Conservation (phyloP, 2,888 invertebrate genomes). For the Priocnemis perturbator region DNA sequence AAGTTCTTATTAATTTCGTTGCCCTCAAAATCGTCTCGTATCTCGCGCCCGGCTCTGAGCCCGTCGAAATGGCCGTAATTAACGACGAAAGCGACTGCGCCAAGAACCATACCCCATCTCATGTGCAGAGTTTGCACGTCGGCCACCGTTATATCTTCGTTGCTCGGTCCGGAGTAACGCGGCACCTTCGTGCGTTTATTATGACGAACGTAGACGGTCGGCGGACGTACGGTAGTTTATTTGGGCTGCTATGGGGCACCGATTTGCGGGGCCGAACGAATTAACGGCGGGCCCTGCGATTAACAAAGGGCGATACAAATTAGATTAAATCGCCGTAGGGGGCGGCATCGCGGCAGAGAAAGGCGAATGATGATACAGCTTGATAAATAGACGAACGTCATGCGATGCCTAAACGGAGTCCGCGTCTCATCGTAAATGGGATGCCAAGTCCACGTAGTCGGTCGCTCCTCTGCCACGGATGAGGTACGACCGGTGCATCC, state of each 20-base stretch:
- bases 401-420: slow-evolving; percentile 72
- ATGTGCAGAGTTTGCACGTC: neutral
- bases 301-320: slow-evolving; percentile 75
- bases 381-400: slow-evolving; percentile 74
- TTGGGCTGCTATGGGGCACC: slow-evolving; percentile 55
- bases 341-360: slow-evolving; percentile 70
- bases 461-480: neutral
- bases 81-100: too few relatives aligned
- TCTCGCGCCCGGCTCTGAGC: too few relatives aligned
- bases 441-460: slow-evolving; percentile 22
- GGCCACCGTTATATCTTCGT: neutral
- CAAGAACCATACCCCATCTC: neutral
- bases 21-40: too few relatives aligned
- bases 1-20: too few relatives aligned
- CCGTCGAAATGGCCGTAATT: too few relatives aligned
- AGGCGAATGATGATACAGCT: slow-evolving; percentile 72
- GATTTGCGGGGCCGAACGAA: slow-evolving; percentile 66
- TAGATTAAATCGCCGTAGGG: slow-evolving; percentile 75
- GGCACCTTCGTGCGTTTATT: slow-evolving; percentile 48
- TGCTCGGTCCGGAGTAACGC: neutral
- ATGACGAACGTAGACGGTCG: slow-evolving; percentile 50
- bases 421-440: slow-evolving; percentile 54
- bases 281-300: slow-evolving; percentile 69
- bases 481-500: neutral
- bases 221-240: slow-evolving; percentile 69